A percentile compares a stretch with the other conserved stretches of the same genome.
phyloP scores from a whole-genome alignment of 2,113 vertebrate species.

The Pipra filicauda region DNA sequence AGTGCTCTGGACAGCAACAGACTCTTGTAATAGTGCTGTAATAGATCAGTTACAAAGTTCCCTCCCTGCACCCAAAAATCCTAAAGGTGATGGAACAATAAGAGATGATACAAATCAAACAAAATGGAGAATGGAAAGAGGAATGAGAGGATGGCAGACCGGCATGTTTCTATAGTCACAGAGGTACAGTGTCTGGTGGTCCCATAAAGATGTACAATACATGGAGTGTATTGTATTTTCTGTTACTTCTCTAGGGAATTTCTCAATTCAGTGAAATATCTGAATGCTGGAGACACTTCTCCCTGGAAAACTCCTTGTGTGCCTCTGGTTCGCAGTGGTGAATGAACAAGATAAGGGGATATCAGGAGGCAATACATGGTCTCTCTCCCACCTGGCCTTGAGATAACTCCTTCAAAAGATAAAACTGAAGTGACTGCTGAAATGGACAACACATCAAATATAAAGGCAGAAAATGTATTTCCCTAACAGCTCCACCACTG shows the following conservation, averaged over 20 bases:
- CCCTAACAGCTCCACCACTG: not conserved
- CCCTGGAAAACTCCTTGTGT: not conserved
- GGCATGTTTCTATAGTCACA: not conserved
- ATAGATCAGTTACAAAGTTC: not conserved
- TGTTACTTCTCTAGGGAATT: not conserved
- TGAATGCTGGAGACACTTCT: not conserved
- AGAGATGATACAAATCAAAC: not conserved
- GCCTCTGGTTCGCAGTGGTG: not conserved
- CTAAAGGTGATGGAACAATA: not conserved
- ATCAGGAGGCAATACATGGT: not conserved
- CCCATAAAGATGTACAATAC: not conserved
- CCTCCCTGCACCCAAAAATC: not conserved
- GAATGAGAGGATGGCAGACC: not conserved
- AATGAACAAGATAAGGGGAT: not conserved
- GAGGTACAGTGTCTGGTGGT: not conserved
- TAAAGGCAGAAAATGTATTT: not conserved
- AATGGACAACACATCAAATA: not conserved
- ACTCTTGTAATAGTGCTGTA: not conserved
- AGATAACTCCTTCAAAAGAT: not conserved
- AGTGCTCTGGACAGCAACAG: not conserved
- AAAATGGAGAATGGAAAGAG: not conserved
- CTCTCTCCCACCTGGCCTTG: not conserved
- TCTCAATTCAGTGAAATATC: not conserved
- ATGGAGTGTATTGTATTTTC: not conserved
- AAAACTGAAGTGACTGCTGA: not conserved